Percentiles rank a stretch among this genome's conserved stretches.
These are phyloP conservation scores for Choloepus hoffmanni DNA, from an alignment of 2,113 vertebrate species.

Conservation along the genomic window DNA sequence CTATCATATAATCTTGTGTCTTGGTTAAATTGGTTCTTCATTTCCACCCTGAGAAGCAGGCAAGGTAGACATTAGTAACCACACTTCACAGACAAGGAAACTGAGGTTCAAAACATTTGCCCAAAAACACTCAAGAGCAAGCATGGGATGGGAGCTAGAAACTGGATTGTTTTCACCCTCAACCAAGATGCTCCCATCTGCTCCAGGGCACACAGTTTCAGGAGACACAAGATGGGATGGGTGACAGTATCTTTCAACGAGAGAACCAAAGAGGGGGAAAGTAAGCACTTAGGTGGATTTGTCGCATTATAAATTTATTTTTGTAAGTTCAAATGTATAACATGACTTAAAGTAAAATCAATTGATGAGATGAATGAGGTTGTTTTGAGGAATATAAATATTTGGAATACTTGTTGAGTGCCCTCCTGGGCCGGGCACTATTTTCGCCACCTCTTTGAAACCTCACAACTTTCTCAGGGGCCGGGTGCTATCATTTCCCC, in stretches of 20 bases:
- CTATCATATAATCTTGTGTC: neutral
- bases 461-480: neutral
- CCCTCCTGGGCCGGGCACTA: neutral
- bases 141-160: neutral
- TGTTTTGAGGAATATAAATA: neutral
- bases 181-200: rapidly evolving
- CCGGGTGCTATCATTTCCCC: neutral
- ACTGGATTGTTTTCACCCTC: rapidly evolving
- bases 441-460: rapidly evolving
- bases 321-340: neutral
- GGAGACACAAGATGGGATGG: too few species aligned
- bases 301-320: neutral
- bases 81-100: neutral
- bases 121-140: neutral
- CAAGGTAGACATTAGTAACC: neutral
- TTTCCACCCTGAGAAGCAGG: neutral
- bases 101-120: neutral
- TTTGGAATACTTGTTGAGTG: rapidly evolving
- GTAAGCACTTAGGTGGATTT: neutral
- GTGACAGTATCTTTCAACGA: neutral
- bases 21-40: neutral
- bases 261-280: rapidly evolving
- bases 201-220: neutral
- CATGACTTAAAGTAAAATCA: neutral
- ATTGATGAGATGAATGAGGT: neutral